Conservation (phyloP, 2,888 invertebrate species). For the Pseudoips prasinana region DNA sequence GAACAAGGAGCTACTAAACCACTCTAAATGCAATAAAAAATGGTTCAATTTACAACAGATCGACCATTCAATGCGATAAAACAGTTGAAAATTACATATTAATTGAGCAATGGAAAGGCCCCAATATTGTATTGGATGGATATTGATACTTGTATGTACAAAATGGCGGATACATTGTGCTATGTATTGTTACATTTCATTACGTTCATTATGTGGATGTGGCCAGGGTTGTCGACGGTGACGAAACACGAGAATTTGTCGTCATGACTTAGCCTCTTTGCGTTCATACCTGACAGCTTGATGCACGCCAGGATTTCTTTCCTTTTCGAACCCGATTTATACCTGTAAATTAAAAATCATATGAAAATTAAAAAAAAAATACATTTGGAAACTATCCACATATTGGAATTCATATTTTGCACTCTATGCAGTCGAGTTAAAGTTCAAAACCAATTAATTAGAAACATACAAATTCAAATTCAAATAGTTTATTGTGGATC, state of each 20-base stretch:
- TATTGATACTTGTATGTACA: conserved; percentile 18
- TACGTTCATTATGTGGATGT: conserved; percentile 82
- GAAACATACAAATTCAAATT: too few species aligned
- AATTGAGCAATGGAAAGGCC: neutral
- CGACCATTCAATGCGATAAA: too few species aligned
- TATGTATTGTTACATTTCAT: conserved; percentile 48
- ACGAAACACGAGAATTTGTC: conserved; percentile 82
- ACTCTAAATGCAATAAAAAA: too few species aligned
- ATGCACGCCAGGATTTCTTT: conserved; percentile 74
- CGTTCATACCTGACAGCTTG: conserved; percentile 70
- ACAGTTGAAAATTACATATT: neutral
- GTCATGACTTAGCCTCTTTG: conserved; percentile 63
- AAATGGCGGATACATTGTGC: conserved; percentile 34
- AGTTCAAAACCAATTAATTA: too few species aligned
- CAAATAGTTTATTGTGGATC: too few species aligned
- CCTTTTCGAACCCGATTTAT: conserved; percentile 63
- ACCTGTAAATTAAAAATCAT: conserved; percentile 49
- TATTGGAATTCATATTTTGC: too few species aligned
- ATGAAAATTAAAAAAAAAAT: neutral
- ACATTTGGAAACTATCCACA: neutral
- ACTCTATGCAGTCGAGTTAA: too few species aligned
- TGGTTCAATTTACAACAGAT: too few species aligned
- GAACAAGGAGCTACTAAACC: too few species aligned
- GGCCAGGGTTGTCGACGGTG: conserved; percentile 83
- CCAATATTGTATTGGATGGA: conserved; percentile 6